These are phyloP conservation scores for Atopsyche davidsoni DNA, from an alignment of 1,140 invertebrate genomes.

Conservation along the genomic window DNA sequence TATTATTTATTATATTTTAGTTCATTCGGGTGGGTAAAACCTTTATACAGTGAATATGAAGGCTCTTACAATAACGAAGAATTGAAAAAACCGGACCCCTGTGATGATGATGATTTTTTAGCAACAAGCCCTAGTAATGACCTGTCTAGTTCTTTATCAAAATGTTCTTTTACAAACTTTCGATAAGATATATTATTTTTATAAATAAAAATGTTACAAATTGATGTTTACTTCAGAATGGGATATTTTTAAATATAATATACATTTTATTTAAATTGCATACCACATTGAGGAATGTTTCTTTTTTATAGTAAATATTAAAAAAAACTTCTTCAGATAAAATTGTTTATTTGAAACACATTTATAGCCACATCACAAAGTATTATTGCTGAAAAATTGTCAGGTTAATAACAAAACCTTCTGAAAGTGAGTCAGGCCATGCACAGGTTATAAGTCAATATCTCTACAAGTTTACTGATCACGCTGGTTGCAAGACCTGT, in stretches of 20 bases:
- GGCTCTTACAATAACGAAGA: constrained; percentile 15
- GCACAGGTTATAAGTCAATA: no score
- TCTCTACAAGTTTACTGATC: no score
- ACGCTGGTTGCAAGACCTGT: no score
- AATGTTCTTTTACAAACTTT: constrained; percentile 21
- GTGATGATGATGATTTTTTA: constrained; percentile 30
- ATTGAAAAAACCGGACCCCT: constrained; percentile 12
- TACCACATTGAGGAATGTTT: no score
- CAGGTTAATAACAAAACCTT: not conserved
- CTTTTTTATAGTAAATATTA: not conserved
- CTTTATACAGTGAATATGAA: constrained; percentile 28
- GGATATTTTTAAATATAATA: constrained; percentile 6
- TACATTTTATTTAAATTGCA: constrained; percentile 23
- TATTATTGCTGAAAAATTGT: not conserved
- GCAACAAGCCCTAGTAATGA: constrained; percentile 22
- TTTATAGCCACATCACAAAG: not conserved
- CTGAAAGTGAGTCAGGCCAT: no score
- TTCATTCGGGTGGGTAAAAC: constrained; percentile 26
- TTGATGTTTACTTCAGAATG: not conserved
- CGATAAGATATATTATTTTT: constrained; percentile 10
- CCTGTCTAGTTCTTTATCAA: constrained; percentile 14
- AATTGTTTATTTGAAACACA: not conserved
- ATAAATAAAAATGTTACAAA: not conserved
- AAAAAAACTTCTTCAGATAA: not conserved
- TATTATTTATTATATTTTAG: constrained; percentile 12